Conservation (phyloP, 2,888 invertebrate genomes). For the Lasioglossum pauxillum region DNA sequence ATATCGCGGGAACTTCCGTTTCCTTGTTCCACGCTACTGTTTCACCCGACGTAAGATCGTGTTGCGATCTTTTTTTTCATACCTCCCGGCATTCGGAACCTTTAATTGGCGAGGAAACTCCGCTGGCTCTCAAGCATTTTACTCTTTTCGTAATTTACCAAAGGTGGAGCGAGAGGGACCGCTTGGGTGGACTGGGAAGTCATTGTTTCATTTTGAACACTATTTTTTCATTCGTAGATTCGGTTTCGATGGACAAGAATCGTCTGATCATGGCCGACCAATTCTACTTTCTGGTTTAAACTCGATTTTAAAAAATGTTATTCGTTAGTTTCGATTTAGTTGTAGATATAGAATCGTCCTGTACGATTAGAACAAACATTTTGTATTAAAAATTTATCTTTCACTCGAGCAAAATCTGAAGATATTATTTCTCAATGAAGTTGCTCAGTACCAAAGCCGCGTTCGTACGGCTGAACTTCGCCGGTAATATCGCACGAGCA, state of each 20-base stretch:
- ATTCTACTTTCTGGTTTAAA: too few species aligned
- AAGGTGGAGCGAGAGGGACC: background rate
- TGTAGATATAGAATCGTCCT: too few species aligned
- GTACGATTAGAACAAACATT: too few species aligned
- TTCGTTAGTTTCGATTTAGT: too few species aligned
- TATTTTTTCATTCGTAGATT: too few species aligned
- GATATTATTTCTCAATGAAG: background rate
- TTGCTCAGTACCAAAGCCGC: background rate
- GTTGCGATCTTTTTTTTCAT: conserved; percentile 25
- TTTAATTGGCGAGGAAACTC: background rate
- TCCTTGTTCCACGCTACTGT: conserved; percentile 5
- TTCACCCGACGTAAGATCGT: background rate
- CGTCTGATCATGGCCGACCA: too few species aligned
- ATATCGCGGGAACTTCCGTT: conserved; percentile 66
- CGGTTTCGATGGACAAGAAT: too few species aligned
- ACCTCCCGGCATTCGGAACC: background rate
- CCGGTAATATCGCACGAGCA: background rate
- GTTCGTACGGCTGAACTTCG: background rate
- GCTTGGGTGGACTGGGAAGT: too few species aligned
- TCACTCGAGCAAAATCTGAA: background rate
- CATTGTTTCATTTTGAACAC: too few species aligned
- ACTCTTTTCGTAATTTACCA: background rate
- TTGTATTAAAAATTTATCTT: background rate
- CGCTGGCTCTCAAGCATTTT: background rate
- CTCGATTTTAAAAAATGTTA: too few species aligned